Evolutionary conservation across 2,888 invertebrate genomes (phyloP), one percentile per base, ranked within the genome.

Genomic region (Leptogaster cylindrica): DNA sequence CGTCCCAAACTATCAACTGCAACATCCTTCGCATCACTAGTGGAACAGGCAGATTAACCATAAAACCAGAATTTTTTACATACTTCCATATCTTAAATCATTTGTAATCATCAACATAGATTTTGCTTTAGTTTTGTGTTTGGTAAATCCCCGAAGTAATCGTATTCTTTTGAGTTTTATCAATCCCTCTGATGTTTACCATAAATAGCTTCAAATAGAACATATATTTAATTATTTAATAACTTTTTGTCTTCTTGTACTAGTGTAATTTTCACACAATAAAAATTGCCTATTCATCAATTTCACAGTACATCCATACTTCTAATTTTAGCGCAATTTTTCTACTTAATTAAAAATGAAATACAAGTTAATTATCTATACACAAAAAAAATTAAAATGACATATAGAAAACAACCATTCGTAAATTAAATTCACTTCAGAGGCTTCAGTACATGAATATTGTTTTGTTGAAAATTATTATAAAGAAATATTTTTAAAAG

Each of bases 21-120:
- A 18, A 66, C 71, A 65, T 69, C 71, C 25, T 31, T 68, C 36
- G 48, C 63, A n/a, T 71, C 71, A 20, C 39, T 70, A 16, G 12
- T 65, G 8, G 65, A 65, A 14, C 41, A 51, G 12, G 3, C 39
- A n/a, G 65, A 51, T 6, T 52, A 65, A 52, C 41, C 33, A 33
- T 52, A 31, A 31, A 28, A 52, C 14, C 18, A 31, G 31, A 33
- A 33, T 6, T 3, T 6, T 46, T 31, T 31, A 8, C 10, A 10
- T 31, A n/a, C n/a, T n/a, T n/a, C n/a, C n/a, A n/a, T n/a, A n/a
- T n/a, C n/a, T n/a, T n/a, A n/a, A n/a, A n/a, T n/a, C n/a, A n/a
- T n/a, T n/a, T n/a, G n/a, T n/a, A n/a, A n/a, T n/a, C n/a, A n/a
- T n/a, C n/a, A n/a, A n/a, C n/a, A 44, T 41, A 44, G 1, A 44